Percentiles rank a stretch among this genome's conserved stretches.
These are phyloP conservation scores for Tangara arthus DNA, from an alignment of 2,797 vertebrate genomes.

Conservation along the genomic window DNA sequence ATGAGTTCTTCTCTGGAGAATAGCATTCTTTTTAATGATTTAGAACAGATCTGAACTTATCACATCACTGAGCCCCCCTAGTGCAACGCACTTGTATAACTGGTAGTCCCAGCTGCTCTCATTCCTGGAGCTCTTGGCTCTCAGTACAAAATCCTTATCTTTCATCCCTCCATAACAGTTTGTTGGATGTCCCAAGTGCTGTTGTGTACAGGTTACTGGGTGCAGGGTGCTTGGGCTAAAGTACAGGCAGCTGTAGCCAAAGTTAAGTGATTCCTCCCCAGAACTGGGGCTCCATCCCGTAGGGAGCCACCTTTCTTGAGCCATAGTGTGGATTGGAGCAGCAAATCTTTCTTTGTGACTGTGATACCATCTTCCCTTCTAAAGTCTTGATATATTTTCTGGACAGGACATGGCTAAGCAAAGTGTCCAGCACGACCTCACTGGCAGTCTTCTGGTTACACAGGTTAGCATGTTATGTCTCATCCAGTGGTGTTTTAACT, in stretches of 20 bases:
- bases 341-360: neutral
- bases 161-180: neutral
- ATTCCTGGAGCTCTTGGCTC: neutral
- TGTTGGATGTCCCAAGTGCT: accelerated
- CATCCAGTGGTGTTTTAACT: neutral
- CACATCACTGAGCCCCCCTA: neutral
- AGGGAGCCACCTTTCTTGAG: neutral
- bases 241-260: neutral
- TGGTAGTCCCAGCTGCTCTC: neutral
- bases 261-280: neutral
- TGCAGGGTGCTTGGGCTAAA: neutral
- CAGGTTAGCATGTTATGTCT: neutral
- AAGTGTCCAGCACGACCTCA: neutral
- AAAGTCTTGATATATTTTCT: neutral
- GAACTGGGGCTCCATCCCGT: neutral
- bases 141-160: neutral
- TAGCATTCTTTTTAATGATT: neutral
- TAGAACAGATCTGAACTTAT: neutral
- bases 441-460: neutral
- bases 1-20: neutral
- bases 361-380: neutral
- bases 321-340: neutral
- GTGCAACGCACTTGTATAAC: neutral
- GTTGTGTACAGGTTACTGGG: neutral
- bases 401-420: neutral